Evolutionary conservation across 2,113 vertebrate species (phyloP).

Genomic region (Zingel zingel): DNA sequence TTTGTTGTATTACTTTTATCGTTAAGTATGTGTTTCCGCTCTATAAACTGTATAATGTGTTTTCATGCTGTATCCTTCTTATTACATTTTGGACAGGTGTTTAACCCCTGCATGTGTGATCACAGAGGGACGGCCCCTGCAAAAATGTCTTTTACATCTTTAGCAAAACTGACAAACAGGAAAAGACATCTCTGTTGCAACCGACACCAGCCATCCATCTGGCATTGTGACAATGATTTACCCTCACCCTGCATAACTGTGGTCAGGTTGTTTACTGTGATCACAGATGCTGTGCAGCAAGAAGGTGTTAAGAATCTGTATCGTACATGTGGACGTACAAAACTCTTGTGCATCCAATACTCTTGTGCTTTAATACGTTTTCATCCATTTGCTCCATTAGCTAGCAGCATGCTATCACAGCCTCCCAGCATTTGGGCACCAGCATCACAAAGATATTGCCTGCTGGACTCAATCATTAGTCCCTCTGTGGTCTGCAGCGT

Average conservation of each 20-base stretch:
- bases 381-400: slow-evolving; percentile 55
- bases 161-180: slow-evolving; percentile 2
- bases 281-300: slow-evolving; percentile 13
- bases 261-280: slow-evolving; percentile 19
- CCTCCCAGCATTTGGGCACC: slow-evolving; percentile 46
- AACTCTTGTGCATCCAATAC: neutral
- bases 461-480: slow-evolving; percentile 71
- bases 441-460: slow-evolving; percentile 52
- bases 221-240: slow-evolving; percentile 13
- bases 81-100: neutral
- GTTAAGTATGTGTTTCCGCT: too few species aligned
- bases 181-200: slow-evolving; percentile 17
- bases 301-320: neutral
- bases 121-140: neutral
- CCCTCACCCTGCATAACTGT: neutral
- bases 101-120: neutral
- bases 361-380: neutral
- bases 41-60: too few species aligned
- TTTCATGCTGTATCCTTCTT: too few species aligned
- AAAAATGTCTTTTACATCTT: neutral
- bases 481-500: slow-evolving; percentile 68
- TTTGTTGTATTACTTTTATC: too few species aligned
- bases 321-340: neutral
- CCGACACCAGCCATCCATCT: slow-evolving; percentile 25
- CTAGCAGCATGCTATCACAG: slow-evolving; percentile 60